Percentiles rank a stretch among this genome's conserved stretches.
Conservation (phyloP, 2,113 vertebrate species). For the Phaethon lepturus region DNA sequence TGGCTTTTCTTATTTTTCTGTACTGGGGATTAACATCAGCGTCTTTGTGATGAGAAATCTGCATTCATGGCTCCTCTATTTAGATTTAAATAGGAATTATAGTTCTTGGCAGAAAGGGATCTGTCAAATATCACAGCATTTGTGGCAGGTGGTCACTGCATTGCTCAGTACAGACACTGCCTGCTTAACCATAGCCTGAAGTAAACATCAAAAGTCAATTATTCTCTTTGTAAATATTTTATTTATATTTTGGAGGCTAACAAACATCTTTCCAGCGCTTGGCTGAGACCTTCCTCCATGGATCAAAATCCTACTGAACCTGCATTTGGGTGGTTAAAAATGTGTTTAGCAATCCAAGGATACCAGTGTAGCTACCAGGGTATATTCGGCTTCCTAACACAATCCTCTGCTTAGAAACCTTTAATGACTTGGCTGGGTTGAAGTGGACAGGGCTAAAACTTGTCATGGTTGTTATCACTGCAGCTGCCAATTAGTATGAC, state of each 20-base stretch:
- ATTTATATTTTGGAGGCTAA: slow-evolving; percentile 56
- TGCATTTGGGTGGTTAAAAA: neutral
- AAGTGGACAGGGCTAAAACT: slow-evolving; percentile 62
- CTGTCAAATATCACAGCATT: slow-evolving; percentile 66
- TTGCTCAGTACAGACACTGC: slow-evolving; percentile 49
- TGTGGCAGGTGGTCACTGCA: slow-evolving; percentile 72
- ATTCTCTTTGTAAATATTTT: slow-evolving; percentile 70
- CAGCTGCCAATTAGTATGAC: slow-evolving; percentile 62
- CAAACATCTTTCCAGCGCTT: slow-evolving; percentile 37
- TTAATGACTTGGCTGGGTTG: slow-evolving; percentile 40
- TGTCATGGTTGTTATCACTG: slow-evolving; percentile 53
- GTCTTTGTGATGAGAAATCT: slow-evolving; percentile 70
- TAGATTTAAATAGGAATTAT: slow-evolving; percentile 74
- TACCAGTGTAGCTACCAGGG: neutral
- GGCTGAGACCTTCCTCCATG: neutral
- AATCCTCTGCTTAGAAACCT: slow-evolving; percentile 35
- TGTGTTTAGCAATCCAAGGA: neutral
- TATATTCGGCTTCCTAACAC: neutral
- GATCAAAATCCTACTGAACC: slow-evolving; percentile 33
- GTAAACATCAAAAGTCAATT: slow-evolving; percentile 69
- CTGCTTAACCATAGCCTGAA: slow-evolving; percentile 65
- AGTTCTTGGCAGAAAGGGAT: slow-evolving; percentile 68
- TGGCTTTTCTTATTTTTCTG: slow-evolving; percentile 70
- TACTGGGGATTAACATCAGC: slow-evolving; percentile 66
- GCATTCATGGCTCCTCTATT: slow-evolving; percentile 67